These are phyloP conservation scores for Avahi laniger DNA, from an alignment of 2,797 vertebrate genomes.

Conservation along the genomic window DNA sequence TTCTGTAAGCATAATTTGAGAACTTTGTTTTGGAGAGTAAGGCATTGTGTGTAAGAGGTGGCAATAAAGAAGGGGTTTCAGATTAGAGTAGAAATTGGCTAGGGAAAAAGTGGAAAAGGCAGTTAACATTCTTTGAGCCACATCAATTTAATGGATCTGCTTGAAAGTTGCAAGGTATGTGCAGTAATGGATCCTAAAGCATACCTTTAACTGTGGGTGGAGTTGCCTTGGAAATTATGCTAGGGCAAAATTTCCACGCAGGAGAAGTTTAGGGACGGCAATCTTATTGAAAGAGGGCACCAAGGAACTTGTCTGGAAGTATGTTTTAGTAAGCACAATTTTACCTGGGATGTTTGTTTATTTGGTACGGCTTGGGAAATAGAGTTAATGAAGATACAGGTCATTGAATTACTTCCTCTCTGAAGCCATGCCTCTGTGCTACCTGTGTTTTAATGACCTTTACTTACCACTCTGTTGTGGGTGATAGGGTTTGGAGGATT, in stretches of 20 bases:
- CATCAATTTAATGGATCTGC: background rate
- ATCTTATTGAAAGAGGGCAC: background rate
- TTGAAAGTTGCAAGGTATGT: background rate
- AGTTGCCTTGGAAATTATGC: background rate
- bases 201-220: background rate
- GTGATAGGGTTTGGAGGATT: background rate
- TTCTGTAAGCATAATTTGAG: slow-evolving; percentile 8
- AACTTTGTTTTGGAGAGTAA: slow-evolving; percentile 4
- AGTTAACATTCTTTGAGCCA: background rate
- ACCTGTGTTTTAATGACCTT: background rate
- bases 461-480: background rate
- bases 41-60: background rate
- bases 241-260: background rate
- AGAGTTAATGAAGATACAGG: background rate
- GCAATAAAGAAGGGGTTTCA: background rate
- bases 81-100: background rate
- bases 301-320: background rate
- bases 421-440: background rate
- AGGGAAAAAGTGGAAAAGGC: background rate
- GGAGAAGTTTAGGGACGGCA: background rate
- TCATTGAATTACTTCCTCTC: background rate
- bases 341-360: background rate
- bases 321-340: background rate
- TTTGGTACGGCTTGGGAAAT: background rate
- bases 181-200: background rate